Conservation (phyloP, 2,888 invertebrate species). For the Lasioglossum leucozonium region DNA sequence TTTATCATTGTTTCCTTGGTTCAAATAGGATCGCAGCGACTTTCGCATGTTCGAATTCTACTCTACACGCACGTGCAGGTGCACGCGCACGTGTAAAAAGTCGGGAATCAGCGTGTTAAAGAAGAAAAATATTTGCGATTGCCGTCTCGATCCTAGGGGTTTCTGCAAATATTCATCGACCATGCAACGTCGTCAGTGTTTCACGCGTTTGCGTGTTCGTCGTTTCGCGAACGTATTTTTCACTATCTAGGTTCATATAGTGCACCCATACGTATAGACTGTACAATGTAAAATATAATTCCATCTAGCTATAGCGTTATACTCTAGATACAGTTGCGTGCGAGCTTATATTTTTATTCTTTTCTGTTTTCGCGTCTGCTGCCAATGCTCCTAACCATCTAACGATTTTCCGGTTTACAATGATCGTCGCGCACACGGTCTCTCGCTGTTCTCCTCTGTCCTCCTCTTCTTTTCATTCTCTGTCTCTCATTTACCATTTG, state of each 20-base stretch:
- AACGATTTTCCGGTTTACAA: constrained; percentile 38
- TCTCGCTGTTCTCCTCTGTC: background rate
- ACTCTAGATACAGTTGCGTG: constrained; percentile 77
- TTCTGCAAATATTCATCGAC: constrained; percentile 26
- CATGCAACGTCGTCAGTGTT: constrained; percentile 6
- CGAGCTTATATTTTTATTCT: constrained; percentile 65
- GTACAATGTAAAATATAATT: constrained; percentile 85
- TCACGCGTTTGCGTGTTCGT: background rate
- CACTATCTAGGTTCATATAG: constrained; percentile 73
- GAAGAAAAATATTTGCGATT: constrained; percentile 53
- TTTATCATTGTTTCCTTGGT: constrained; percentile 28
- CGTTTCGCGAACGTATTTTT: constrained; percentile 65
- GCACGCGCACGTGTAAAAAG: constrained; percentile 48
- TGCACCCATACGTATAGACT: constrained; percentile 77
- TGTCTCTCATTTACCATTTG: background rate
- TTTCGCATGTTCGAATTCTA: constrained; percentile 31
- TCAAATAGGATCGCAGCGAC: constrained; percentile 24
- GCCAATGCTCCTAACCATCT: constrained; percentile 22
- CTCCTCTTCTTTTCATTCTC: background rate
- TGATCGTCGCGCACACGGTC: background rate
- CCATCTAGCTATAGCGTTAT: constrained; percentile 82
- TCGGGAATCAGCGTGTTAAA: constrained; percentile 41
- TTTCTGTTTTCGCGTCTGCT: constrained; percentile 32
- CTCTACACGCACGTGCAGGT: constrained; percentile 39
- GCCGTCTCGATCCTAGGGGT: constrained; percentile 39